Conservation (phyloP, 2,888 invertebrate genomes). For the Eutolmus rufibarbis region DNA sequence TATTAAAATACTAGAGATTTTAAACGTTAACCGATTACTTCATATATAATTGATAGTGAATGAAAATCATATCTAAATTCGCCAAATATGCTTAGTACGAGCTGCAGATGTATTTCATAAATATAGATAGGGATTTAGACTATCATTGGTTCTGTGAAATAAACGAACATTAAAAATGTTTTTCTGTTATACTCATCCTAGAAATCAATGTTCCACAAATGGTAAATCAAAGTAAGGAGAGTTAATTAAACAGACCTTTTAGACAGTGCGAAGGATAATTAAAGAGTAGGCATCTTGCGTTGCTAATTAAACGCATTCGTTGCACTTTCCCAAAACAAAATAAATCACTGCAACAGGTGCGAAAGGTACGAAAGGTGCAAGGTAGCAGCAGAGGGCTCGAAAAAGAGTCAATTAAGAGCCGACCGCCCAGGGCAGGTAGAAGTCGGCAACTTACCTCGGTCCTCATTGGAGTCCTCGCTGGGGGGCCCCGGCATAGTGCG, state of each 20-base stretch:
- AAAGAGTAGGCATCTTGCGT: background rate
- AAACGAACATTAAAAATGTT: too few species aligned
- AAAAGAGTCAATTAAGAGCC: background rate
- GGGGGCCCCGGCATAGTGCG: conserved; percentile 63
- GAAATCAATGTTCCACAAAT: too few species aligned
- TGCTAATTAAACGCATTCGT: background rate
- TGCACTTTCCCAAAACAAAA: background rate
- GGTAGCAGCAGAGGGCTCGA: background rate
- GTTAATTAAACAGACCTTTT: background rate
- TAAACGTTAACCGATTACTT: too few species aligned
- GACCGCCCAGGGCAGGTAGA: background rate
- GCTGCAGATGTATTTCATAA: too few species aligned
- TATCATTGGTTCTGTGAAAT: too few species aligned
- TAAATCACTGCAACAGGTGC: background rate
- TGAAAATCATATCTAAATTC: too few species aligned
- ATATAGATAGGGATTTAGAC: too few species aligned
- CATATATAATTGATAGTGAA: too few species aligned
- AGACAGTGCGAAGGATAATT: background rate
- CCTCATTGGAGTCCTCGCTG: conserved; percentile 67
- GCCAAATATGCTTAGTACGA: too few species aligned
- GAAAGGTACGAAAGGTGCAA: background rate
- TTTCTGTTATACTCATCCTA: too few species aligned
- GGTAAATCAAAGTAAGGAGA: too few species aligned
- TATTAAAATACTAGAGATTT: too few species aligned
- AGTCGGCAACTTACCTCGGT: conserved; percentile 60